A percentile compares a stretch with the other conserved stretches of the same genome.
Evolutionary conservation across 2,113 vertebrate species (phyloP).

Genomic region (Chlorodrepanis virens): DNA sequence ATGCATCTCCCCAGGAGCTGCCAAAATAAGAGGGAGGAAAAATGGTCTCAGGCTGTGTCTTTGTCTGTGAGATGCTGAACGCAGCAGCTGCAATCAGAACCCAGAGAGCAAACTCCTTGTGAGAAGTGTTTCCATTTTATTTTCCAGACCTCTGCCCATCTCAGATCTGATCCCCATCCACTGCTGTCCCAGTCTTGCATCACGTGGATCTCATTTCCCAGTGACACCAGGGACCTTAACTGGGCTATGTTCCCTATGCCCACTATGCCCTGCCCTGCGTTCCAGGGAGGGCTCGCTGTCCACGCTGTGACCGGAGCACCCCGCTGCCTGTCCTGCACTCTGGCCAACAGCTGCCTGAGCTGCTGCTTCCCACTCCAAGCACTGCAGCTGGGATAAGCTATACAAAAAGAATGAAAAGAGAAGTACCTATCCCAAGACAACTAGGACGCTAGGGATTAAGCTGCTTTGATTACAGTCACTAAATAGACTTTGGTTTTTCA

Average conservation of each 20-base stretch:
- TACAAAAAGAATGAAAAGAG: slow-evolving; percentile 17
- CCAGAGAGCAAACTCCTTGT: neutral
- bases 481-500: slow-evolving; percentile 59
- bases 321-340: neutral
- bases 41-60: neutral
- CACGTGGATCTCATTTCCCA: neutral
- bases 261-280: neutral
- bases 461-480: slow-evolving; percentile 14
- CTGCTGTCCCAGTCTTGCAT: neutral
- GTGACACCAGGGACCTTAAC: neutral
- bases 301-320: rapidly evolving
- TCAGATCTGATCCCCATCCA: neutral
- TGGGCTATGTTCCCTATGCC: neutral
- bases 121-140: slow-evolving; percentile 19
- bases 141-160: neutral
- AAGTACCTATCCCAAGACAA: neutral
- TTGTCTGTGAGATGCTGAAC: neutral
- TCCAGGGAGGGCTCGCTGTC: neutral
- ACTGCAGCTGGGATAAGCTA: neutral
- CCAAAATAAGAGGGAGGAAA: neutral
- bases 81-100: neutral
- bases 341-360: neutral
- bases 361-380: neutral
- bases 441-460: neutral
- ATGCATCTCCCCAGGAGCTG: neutral